A percentile compares a stretch with the other conserved stretches of the same genome.
phyloP scores from a whole-genome alignment of 2,113 vertebrate species.

The Hippopotamus amphibius region DNA sequence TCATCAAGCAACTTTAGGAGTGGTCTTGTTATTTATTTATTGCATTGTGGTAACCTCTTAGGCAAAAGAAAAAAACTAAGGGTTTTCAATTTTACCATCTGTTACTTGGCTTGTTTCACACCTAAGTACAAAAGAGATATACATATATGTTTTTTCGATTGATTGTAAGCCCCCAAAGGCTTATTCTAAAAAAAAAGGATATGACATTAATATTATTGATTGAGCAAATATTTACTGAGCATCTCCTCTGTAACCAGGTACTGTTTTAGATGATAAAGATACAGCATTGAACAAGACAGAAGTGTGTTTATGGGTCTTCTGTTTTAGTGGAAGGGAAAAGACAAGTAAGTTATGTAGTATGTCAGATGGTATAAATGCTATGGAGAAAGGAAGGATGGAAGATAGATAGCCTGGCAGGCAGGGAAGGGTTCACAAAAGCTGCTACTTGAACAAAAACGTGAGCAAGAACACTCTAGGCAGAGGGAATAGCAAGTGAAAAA shows the following conservation, averaged over 20 bases:
- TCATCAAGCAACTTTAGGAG: constrained; percentile 19
- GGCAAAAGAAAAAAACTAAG: neutral
- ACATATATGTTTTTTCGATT: neutral
- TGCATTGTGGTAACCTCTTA: constrained; percentile 14
- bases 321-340: constrained; percentile 7
- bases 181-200: neutral
- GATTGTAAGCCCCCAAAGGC: neutral
- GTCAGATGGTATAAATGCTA: neutral
- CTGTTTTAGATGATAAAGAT: constrained; percentile 23
- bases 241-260: neutral
- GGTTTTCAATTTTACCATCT: neutral
- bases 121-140: neutral
- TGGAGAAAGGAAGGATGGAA: neutral
- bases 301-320: neutral
- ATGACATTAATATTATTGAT: neutral
- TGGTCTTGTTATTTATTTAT: constrained; percentile 10
- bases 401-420: neutral
- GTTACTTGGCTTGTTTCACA: constrained; percentile 52
- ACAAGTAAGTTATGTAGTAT: neutral
- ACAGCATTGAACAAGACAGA: neutral
- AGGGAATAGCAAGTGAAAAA: neutral
- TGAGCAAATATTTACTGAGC: neutral
- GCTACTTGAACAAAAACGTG: neutral
- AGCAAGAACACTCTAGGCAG: neutral
- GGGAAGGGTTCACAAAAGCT: neutral